These are phyloP conservation scores for Orchestia grillus DNA, from an alignment of 1,140 invertebrate species.

Conservation along the genomic window DNA sequence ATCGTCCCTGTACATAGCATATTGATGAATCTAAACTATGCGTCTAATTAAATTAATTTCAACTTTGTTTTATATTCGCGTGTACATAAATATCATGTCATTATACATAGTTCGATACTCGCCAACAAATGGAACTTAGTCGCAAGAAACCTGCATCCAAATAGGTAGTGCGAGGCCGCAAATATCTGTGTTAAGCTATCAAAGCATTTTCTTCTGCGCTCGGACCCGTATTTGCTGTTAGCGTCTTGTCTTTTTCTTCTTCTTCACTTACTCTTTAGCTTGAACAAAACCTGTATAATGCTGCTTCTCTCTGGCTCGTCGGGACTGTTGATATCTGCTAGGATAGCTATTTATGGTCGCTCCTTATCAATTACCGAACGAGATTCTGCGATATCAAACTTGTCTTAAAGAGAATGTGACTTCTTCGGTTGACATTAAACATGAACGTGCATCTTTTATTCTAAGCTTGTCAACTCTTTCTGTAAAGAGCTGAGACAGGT, in stretches of 20 bases:
- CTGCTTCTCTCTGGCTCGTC: background rate
- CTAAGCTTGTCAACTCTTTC: background rate
- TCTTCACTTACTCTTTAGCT: background rate
- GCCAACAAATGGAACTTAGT: background rate
- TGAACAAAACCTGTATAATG: background rate
- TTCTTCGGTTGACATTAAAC: background rate
- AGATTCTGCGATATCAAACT: background rate
- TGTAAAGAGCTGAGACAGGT: background rate
- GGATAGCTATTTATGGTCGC: background rate
- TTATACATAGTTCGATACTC: background rate
- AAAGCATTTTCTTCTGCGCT: background rate
- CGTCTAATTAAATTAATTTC: background rate
- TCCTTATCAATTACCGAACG: background rate
- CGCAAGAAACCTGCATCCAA: background rate
- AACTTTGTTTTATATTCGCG: background rate
- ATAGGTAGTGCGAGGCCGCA: background rate
- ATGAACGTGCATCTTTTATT: background rate
- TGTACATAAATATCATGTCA: conserved; percentile 18
- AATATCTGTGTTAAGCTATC: background rate
- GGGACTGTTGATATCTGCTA: background rate
- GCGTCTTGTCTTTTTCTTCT: background rate
- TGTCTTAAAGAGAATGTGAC: background rate
- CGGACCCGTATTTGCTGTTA: background rate
- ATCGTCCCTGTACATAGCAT: background rate
- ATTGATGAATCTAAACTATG: background rate